A percentile compares a stretch with the other conserved stretches of the same genome.
phyloP scores from a whole-genome alignment of 2,113 vertebrate species.

The Dendrocopos noguchii region DNA sequence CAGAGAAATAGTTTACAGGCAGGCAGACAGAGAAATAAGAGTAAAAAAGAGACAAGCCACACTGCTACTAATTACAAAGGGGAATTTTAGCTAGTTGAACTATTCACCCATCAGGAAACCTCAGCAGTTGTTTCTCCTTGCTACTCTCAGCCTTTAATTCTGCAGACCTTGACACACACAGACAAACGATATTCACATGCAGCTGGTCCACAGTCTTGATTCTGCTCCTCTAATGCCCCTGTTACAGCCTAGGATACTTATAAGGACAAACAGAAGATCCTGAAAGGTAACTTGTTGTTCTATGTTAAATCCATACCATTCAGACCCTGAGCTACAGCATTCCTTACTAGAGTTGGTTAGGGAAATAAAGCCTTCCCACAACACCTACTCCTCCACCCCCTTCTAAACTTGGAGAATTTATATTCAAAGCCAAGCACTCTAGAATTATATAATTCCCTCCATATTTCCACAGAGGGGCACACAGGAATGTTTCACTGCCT shows the following conservation, averaged over 20 bases:
- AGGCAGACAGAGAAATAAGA: not conserved
- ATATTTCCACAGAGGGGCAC: not conserved
- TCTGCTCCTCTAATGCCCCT: not conserved
- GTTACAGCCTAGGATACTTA: not conserved
- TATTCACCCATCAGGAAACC: not conserved
- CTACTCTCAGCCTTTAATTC: not conserved
- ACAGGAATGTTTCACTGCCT: not conserved
- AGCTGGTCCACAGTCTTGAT: not conserved
- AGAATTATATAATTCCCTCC: not conserved
- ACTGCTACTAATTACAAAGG: not conserved
- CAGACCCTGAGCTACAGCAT: not conserved
- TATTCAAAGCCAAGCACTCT: slow-evolving; percentile 4
- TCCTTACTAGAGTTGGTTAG: not conserved
- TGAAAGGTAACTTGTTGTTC: not conserved
- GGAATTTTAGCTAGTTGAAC: not conserved
- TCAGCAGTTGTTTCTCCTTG: not conserved
- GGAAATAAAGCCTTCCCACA: not conserved
- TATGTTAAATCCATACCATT: not conserved
- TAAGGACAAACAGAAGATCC: too few species aligned
- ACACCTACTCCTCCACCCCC: not conserved
- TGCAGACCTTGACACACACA: not conserved
- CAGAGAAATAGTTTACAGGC: not conserved
- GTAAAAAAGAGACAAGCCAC: not conserved
- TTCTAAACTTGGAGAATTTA: not conserved
- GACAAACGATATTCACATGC: not conserved